Base-by-base conservation (phyloP, 1,140 invertebrate species). In the Dreissena polymorpha region DNA sequence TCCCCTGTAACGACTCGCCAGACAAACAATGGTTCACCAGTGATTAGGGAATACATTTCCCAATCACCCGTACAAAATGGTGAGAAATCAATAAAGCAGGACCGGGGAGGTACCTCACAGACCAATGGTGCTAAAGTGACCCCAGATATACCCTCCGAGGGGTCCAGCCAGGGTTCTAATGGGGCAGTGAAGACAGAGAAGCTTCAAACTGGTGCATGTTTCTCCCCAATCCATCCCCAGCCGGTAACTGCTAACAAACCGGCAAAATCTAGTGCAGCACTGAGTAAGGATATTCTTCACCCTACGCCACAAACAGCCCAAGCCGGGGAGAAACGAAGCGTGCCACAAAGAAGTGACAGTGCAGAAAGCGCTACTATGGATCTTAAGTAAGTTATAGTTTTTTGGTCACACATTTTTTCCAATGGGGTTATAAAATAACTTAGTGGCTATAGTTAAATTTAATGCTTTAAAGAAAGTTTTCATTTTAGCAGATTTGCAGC, bases 221-320 rank as follows among this genome's bases (percentile, higher is more conserved):
- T 92, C 83, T 90, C 89, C 23, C 91, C 91, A 12, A 91, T 92
- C 49, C 90, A 91, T 65, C 90, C 90, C 16, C 88, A 90, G 39
- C 91, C 91, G 27, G 80, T 91, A n/a, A 92, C 89, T 10, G 84
- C 74, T 25, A 78, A 71, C 23, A 73, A 67, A 55, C 64, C 27
- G 23, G 75, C 57, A 18, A 80, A 64, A 50, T 76, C 63, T 68
- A 82, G 65, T 57, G 55, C 76, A n/a, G 68, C 71, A 10, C 74
- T 84, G 14, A 84, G 70, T 49, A 86, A 86, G 50, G 83, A 87
- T 29, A 77, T 87, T 18, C 12, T 87, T n/a, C 84, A 87, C 64
- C 86, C 86, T 14, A 87, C 83, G 53, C 84, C 86, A 53, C 68
- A 86, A 3, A 49, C 29, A 27, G 14, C 18, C 1, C 67, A 68